Evolutionary conservation across 2,888 invertebrate species (phyloP), one percentile per base, ranked within the genome.

Genomic region (Megamerina dolium): DNA sequence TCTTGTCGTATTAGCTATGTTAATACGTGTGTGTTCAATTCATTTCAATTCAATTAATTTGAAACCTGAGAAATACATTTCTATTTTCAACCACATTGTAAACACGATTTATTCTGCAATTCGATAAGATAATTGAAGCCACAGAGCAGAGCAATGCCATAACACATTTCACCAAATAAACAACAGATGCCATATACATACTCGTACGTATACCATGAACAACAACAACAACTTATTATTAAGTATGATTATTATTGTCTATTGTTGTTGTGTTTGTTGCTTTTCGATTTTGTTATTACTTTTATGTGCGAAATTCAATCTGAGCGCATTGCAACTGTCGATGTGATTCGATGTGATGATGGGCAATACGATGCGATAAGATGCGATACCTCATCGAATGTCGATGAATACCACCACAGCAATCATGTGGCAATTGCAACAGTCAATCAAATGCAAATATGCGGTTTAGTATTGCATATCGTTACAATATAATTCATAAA

Each of bases 401-500:
- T n/a, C n/a, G n/a, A n/a, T n/a, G n/a, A n/a, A n/a, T n/a, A n/a
- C 41, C 30, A 34, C 39, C 20, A 31, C 31, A 45, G 32, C 34
- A 39, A 33, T 32, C 26, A 33, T 38, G 17, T 35, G 38, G 44
- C 21, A 20, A 37, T 45, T 51, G 53, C 42, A 50, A 46, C 50
- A 33, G 44, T 46, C 46, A 50, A 44, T 50, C 53, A 54, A 52
- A 57, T 50, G 51, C 51, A 57, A 54, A 61, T 57, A 46, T 53
- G 49, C 47, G 48, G 49, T 48, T 48, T 35, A 46, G 31, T 44
- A 44, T 49, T n/a, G n/a, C 46, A 46, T 40, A 45, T 42, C 41
- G 36, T 26, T 29, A 34, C 34, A 36, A 13, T 12, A 31, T 10
- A 31, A 31, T 10, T 31, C n/a, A 13, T 6, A 8, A 31, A 31